Evolutionary conservation across 1,140 invertebrate species (phyloP).

Genomic region (Leptinotarsa defecta): DNA sequence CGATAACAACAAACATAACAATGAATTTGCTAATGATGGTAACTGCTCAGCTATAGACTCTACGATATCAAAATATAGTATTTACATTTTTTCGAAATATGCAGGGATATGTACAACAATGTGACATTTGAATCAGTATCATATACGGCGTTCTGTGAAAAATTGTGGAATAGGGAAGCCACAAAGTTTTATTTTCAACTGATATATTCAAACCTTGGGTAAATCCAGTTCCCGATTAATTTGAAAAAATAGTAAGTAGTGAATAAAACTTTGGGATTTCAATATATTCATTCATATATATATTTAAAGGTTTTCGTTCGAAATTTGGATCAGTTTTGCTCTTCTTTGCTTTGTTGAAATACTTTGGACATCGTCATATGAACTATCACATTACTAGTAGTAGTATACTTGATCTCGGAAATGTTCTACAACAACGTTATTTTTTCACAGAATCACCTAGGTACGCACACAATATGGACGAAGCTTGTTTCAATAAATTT

Average conservation of each 20-base stretch:
- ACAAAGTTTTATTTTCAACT: too few relatives aligned
- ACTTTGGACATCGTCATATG: too few relatives aligned
- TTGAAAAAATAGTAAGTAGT: too few relatives aligned
- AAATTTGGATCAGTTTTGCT: too few relatives aligned
- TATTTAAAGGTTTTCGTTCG: too few relatives aligned
- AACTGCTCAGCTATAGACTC: conserved; percentile 10
- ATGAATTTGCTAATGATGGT: conserved; percentile 12
- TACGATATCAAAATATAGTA: conserved; percentile 29
- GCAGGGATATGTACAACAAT: conserved; percentile 27
- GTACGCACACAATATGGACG: conserved; percentile 2
- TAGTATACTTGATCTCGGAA: too few relatives aligned
- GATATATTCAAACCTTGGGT: too few relatives aligned
- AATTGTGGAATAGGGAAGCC: not conserved
- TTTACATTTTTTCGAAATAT: conserved; percentile 28
- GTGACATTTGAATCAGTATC: conserved; percentile 21
- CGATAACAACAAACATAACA: conserved; percentile 12
- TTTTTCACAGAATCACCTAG: not conserved
- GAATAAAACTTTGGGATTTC: too few relatives aligned
- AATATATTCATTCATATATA: too few relatives aligned
- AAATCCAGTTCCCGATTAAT: too few relatives aligned
- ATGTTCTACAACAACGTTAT: not conserved
- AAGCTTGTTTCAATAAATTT: conserved; percentile 3
- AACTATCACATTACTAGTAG: too few relatives aligned
- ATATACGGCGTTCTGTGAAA: not conserved
- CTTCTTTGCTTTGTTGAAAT: too few relatives aligned